Base-by-base conservation (phyloP, 1,140 invertebrate genomes). In the Adelges cooleyi region DNA sequence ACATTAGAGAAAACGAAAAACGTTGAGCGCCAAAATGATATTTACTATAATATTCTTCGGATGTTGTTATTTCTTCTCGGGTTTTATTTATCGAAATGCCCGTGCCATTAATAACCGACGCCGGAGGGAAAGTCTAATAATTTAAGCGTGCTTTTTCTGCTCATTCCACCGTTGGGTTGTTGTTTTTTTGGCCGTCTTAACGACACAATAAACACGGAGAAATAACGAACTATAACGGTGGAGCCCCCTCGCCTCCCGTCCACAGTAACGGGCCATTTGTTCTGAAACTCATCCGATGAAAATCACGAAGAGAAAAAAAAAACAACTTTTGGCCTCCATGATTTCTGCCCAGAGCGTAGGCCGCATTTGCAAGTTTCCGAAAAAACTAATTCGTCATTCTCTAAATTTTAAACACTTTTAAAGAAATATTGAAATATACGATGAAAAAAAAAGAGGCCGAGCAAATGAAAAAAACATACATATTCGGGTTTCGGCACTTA, bases 211-310 rank as follows among this genome's bases (percentile, higher is more conserved):
- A 56, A 56, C 38, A 56, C 38, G 9, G 53, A 56, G 22, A 42
- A 56, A 56, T 56, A 56, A 56, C 38, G 53, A 42, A 42, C 53
- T 56, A 42, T 36, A 53, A 53, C 33, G 33, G 15, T 18, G 27
- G n/a, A 11, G 18, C 51, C 11, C 5, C 29, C 11, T 33, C 11
- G 11, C 29, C 29, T 33, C 29, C 11, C 29, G n/a, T n/a, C 29
- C 29, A 8, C 20, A 36, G 36, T 23, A 44, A 56, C 53, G 20
- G 53, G 22, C 53, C 53, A 42, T 56, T 56, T 42, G 38, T 56
- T 25, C 22, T 23, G 2, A 56, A 56, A 42, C 51, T 53, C 33
- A 53, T 53, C 33, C 20, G 20, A 33, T 3, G 29, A 15, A 18
- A 20, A 42, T 38, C 38, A 22, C 33, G 33, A 42, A 33, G 3